A percentile compares a stretch with the other conserved stretches of the same genome.
phyloP scores from a whole-genome alignment of 2,888 invertebrate genomes.

The Tipula unca region DNA sequence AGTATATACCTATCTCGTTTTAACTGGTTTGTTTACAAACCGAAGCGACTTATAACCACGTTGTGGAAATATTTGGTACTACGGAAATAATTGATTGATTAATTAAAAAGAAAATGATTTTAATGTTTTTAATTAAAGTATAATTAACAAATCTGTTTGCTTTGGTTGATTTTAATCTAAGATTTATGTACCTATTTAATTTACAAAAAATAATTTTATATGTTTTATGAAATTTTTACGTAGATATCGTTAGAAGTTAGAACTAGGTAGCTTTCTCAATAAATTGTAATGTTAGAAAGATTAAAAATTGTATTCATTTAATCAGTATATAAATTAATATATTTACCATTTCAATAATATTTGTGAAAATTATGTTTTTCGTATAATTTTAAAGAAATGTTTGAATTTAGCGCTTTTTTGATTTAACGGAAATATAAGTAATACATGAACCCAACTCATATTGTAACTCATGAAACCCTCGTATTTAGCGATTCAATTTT shows the following conservation, averaged over 20 bases:
- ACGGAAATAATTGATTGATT: not conserved
- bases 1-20: not conserved
- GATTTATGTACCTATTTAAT: not conserved
- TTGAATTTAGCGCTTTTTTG: conserved; percentile 2
- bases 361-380: not conserved
- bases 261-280: not conserved
- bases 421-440: not conserved
- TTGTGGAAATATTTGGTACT: not conserved
- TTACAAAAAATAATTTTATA: not conserved
- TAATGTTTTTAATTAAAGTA: not conserved
- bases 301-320: not conserved
- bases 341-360: not conserved
- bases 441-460: conserved; percentile 39
- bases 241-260: not conserved
- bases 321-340: not conserved
- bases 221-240: not conserved
- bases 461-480: conserved; percentile 61
- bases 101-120: not conserved
- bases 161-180: not conserved
- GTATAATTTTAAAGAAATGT: not conserved
- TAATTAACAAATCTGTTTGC: not conserved
- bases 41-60: not conserved
- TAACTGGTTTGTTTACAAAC: not conserved
- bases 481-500: conserved; percentile 34
- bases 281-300: no score